Conservation (phyloP, 1,140 invertebrate genomes). For the Heliconius nattereri region DNA sequence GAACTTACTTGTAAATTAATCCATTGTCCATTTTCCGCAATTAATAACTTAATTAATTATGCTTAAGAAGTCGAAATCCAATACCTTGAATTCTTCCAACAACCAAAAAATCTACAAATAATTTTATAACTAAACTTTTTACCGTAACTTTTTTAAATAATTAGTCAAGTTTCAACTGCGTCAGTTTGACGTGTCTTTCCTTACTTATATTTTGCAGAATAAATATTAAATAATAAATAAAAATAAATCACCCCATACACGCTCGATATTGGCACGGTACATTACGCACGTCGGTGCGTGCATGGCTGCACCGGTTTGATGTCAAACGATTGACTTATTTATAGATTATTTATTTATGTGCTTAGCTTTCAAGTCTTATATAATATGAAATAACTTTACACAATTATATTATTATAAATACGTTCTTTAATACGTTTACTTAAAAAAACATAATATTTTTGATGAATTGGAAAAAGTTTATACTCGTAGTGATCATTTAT, state of each 20-base stretch:
- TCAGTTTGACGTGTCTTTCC: not conserved
- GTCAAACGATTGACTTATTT: constrained; percentile 32
- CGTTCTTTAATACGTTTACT: too few relatives aligned
- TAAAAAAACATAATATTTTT: too few relatives aligned
- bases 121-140: too few relatives aligned
- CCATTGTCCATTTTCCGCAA: too few relatives aligned
- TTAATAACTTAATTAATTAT: too few relatives aligned
- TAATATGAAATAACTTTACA: not conserved
- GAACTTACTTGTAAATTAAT: not conserved
- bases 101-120: too few relatives aligned
- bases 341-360: constrained; percentile 20
- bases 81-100: too few relatives aligned
- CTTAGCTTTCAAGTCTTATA: constrained; percentile 3
- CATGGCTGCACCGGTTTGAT: constrained; percentile 33
- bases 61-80: too few relatives aligned
- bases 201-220: not conserved
- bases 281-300: constrained; percentile 32
- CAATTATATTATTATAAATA: too few relatives aligned
- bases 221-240: not conserved
- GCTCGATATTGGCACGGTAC: constrained; percentile 35
- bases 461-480: too few relatives aligned
- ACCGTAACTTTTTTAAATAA: too few relatives aligned
- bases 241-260: constrained; percentile 27
- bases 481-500: too few relatives aligned
- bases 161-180: not conserved